Evolutionary conservation across 2,888 invertebrate species (phyloP).

Genomic region (Mallateleia sp.): DNA sequence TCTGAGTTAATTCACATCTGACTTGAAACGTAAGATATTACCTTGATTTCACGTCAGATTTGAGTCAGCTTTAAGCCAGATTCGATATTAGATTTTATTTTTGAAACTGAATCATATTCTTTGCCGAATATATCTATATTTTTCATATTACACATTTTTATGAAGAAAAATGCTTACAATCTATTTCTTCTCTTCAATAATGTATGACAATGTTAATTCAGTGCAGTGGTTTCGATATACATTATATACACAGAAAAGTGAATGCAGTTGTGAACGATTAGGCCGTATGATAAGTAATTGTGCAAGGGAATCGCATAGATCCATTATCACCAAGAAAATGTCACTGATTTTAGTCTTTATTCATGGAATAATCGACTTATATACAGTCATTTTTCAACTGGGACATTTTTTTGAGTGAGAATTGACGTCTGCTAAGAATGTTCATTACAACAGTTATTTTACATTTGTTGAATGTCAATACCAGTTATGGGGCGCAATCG

Average conservation of each 20-base stretch:
- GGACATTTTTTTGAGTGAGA: conserved; percentile 1
- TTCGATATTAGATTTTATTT: too few relatives aligned
- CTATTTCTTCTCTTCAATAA: conserved; percentile 36
- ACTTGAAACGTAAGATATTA: too few relatives aligned
- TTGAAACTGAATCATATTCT: too few relatives aligned
- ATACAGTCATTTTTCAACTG: too few relatives aligned
- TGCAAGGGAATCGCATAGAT: conserved; percentile 40
- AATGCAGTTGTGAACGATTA: conserved; percentile 54
- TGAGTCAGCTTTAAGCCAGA: too few relatives aligned
- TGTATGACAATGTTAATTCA: conserved; percentile 35
- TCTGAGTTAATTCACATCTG: too few relatives aligned
- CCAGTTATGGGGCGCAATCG: conserved; percentile 36
- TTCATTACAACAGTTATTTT: conserved; percentile 40
- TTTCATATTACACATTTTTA: too few relatives aligned
- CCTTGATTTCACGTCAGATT: too few relatives aligned
- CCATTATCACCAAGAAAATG: conserved; percentile 24
- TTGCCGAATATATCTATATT: too few relatives aligned
- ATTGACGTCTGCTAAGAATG: neutral
- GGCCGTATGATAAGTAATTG: conserved; percentile 55
- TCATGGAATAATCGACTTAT: too few relatives aligned
- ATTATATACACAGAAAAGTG: conserved; percentile 54
- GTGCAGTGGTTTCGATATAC: conserved; percentile 36
- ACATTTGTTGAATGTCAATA: conserved; percentile 23
- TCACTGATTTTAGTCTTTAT: too few relatives aligned
- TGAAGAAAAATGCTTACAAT: neutral